These are phyloP conservation scores for Vandiemenella viatica DNA, from an alignment of 2,888 invertebrate genomes.

Conservation along the genomic window DNA sequence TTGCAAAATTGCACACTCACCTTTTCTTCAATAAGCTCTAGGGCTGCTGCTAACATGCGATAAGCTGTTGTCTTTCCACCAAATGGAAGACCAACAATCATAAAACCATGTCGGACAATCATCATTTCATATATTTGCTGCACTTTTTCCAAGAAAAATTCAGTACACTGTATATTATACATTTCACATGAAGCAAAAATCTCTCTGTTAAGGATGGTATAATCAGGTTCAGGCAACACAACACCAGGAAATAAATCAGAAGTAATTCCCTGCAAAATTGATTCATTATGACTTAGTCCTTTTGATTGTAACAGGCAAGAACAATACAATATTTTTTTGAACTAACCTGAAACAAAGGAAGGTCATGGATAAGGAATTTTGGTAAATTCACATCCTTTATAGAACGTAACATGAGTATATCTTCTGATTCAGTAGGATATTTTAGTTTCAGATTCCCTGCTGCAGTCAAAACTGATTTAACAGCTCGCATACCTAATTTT, in stretches of 20 bases:
- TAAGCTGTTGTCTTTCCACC: constrained; percentile 85
- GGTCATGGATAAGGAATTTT: constrained; percentile 77
- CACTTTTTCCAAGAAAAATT: constrained; percentile 76
- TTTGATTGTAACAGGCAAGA: neutral
- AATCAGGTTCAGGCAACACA: constrained; percentile 60
- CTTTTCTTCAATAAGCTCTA: constrained; percentile 61
- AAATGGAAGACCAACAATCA: constrained; percentile 84
- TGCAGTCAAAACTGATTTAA: constrained; percentile 82
- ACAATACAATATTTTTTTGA: neutral
- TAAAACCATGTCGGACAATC: constrained; percentile 82
- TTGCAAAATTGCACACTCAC: constrained; percentile 26
- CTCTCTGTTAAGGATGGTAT: constrained; percentile 51
- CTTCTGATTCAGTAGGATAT: constrained; percentile 77
- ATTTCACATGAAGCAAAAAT: constrained; percentile 46
- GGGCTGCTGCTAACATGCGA: constrained; percentile 61
- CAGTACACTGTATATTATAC: constrained; percentile 69
- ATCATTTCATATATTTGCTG: constrained; percentile 91
- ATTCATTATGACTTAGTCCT: neutral
- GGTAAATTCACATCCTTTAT: constrained; percentile 90
- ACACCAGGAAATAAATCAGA: constrained; percentile 88
- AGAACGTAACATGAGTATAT: constrained; percentile 70
- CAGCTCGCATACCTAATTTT: constrained; percentile 69
- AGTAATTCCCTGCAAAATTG: constrained; percentile 58
- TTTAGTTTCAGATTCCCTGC: constrained; percentile 81
- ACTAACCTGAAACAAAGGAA: constrained; percentile 68